A percentile compares a stretch with the other conserved stretches of the same genome.
phyloP scores from a whole-genome alignment of 2,113 vertebrate genomes.

The Campylorhamphus procurvoides region DNA sequence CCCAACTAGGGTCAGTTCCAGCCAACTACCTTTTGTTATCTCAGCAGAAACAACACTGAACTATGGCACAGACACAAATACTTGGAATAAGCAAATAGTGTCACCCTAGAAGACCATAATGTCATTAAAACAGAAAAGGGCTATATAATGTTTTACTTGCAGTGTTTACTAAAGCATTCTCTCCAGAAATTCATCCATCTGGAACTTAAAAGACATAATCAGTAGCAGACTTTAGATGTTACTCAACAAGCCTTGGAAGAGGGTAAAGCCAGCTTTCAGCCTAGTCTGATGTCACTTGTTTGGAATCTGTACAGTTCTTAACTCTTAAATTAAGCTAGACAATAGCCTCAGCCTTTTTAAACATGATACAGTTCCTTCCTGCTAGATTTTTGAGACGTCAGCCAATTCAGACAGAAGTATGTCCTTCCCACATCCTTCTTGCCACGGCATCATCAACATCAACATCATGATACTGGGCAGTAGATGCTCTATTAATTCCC shows the following conservation, averaged over 20 bases:
- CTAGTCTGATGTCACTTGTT: background rate
- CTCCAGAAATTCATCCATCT: background rate
- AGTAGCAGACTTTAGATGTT: background rate
- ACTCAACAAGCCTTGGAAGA: background rate
- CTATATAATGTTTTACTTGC: background rate
- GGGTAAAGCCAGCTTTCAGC: background rate
- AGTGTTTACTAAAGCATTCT: background rate
- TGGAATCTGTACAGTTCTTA: background rate
- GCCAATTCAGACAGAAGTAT: background rate
- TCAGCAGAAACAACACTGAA: background rate
- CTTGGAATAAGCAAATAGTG: background rate
- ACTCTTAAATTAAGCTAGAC: background rate
- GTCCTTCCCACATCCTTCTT: background rate
- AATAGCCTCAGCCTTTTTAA: background rate
- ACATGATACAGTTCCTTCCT: background rate
- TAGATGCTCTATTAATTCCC: background rate
- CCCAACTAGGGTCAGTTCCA: background rate
- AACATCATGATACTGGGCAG: background rate
- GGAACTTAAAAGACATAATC: background rate
- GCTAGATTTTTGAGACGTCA: background rate
- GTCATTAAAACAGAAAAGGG: background rate
- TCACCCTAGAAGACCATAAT: background rate
- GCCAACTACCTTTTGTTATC: background rate
- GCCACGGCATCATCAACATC: background rate
- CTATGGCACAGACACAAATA: background rate